Evolutionary conservation across 2,888 invertebrate genomes (phyloP).

Genomic region (Stenurella melanura): DNA sequence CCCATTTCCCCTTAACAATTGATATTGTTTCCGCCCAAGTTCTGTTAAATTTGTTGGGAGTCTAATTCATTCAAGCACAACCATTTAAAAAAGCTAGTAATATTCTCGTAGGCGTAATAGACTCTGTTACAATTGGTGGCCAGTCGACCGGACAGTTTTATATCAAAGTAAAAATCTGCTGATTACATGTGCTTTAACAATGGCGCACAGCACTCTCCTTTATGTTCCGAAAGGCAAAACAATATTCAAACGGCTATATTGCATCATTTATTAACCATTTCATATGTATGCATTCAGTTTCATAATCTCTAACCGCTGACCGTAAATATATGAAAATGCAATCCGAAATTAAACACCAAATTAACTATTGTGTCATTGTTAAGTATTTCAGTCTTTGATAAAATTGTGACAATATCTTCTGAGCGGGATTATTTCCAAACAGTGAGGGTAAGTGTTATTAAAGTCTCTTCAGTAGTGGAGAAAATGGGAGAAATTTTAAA

Average conservation of each 20-base stretch:
- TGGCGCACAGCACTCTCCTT: conserved; percentile 59
- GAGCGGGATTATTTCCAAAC: no score
- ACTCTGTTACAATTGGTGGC: conserved; percentile 70
- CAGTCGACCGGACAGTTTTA: conserved; percentile 68
- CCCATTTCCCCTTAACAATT: not conserved
- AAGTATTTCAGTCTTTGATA: not conserved
- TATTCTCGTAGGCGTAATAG: conserved; percentile 67
- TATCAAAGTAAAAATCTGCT: conserved; percentile 73
- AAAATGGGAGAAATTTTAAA: no score
- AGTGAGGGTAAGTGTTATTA: no score
- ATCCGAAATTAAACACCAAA: not conserved
- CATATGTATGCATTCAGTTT: conserved; percentile 16
- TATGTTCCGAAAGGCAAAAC: conserved; percentile 25
- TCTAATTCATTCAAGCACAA: conserved; percentile 25
- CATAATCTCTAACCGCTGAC: conserved; percentile 26
- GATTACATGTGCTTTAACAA: conserved; percentile 68
- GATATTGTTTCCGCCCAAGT: not conserved
- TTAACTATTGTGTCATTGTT: not conserved
- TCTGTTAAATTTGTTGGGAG: conserved; percentile 21
- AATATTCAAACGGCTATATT: conserved; percentile 38
- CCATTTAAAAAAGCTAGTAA: conserved; percentile 33
- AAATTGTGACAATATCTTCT: not conserved
- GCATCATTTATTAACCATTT: conserved; percentile 31
- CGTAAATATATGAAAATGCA: conserved; percentile 14
- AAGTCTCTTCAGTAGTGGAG: no score